A percentile compares a stretch with the other conserved stretches of the same genome.
Conservation (phyloP, 2,888 invertebrate genomes). For the Strigamia transsilvanica region DNA sequence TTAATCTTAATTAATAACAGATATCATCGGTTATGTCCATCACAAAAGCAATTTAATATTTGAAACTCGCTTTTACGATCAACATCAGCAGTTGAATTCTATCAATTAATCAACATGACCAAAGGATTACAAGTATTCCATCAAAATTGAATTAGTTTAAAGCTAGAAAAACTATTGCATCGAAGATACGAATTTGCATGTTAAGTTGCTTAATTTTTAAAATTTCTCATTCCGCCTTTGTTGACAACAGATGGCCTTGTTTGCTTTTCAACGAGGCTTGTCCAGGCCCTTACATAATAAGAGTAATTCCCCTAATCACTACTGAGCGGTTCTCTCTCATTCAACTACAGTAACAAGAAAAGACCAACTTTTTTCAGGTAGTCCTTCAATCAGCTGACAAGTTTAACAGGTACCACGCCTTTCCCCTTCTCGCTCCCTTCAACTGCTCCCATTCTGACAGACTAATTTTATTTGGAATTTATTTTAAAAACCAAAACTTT, state of each 20-base stretch:
- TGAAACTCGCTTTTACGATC: conserved; percentile 2
- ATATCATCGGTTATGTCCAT: conserved; percentile 14
- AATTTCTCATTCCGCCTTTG: not conserved
- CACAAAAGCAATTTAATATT: not conserved
- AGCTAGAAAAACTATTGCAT: not conserved
- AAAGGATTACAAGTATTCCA: not conserved
- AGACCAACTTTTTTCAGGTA: not conserved
- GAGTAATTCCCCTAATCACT: conserved; percentile 13
- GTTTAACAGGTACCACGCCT: conserved; percentile 37
- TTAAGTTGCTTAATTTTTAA: not conserved
- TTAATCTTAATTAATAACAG: conserved; percentile 28
- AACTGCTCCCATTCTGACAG: not conserved
- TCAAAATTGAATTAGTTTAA: conserved; percentile 25
- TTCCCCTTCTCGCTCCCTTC: not conserved
- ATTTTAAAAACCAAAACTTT: conserved; percentile 17
- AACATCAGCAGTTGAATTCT: conserved; percentile 6
- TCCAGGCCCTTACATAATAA: not conserved
- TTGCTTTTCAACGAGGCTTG: not conserved
- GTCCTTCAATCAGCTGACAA: conserved; percentile 29
- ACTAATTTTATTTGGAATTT: not conserved
- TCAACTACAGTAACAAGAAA: conserved; percentile 15
- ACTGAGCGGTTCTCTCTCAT: not conserved
- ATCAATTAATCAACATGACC: conserved; percentile 39
- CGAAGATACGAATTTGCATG: not conserved
- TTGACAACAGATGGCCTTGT: conserved; percentile 22